Percentiles rank a stretch among this genome's conserved stretches.
These are phyloP conservation scores for Nibea coibor DNA, from an alignment of 2,113 vertebrate genomes.

Conservation along the genomic window DNA sequence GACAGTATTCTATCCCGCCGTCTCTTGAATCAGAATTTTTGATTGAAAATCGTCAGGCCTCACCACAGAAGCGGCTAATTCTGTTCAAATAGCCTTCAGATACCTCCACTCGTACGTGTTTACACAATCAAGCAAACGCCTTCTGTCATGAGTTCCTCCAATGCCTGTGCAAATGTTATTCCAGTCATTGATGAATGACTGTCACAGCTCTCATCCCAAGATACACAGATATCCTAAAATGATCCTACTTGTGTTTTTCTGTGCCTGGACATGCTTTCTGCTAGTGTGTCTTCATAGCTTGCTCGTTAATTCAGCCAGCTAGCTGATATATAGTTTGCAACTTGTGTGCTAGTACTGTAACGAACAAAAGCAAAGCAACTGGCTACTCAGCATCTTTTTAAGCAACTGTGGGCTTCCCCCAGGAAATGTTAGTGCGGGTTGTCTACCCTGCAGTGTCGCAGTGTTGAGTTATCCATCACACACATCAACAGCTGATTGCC, in stretches of 20 bases:
- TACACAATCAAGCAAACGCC: constrained; percentile 9
- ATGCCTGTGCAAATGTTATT: constrained; percentile 19
- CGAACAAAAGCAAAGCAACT: too few relatives aligned
- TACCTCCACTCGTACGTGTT: background rate
- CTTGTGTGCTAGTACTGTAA: background rate
- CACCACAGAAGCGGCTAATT: background rate
- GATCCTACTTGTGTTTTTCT: background rate
- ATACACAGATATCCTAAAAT: background rate
- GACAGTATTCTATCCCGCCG: background rate
- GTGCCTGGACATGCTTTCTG: background rate
- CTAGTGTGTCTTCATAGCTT: background rate
- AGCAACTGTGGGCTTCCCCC: background rate
- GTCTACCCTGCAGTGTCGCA: background rate
- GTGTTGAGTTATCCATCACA: background rate
- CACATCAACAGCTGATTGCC: background rate
- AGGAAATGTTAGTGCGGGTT: background rate
- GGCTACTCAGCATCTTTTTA: background rate
- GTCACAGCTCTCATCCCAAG: background rate
- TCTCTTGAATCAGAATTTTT: too few relatives aligned
- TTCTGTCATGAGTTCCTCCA: constrained; percentile 1
- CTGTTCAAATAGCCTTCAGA: background rate
- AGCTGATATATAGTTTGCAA: background rate
- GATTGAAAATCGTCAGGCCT: background rate
- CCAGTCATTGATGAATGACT: background rate
- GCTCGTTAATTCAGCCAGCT: background rate